Conservation (phyloP, 2,797 vertebrate genomes). For the Helicolenus hilgendorfi region DNA sequence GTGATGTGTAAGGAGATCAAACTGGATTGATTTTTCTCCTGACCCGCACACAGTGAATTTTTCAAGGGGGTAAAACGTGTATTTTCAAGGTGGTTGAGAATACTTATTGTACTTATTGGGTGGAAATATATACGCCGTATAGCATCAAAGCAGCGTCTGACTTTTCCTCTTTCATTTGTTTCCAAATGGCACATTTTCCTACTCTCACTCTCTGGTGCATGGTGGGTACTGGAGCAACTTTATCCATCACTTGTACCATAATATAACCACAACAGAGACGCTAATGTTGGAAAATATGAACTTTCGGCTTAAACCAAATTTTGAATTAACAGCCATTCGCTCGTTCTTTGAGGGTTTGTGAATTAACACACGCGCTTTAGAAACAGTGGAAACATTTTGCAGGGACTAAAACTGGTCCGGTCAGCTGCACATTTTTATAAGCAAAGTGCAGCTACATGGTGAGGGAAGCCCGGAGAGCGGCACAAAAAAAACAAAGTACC, state of each 20-base stretch:
- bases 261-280: slow-evolving; percentile 56
- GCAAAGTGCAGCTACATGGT: slow-evolving; percentile 49
- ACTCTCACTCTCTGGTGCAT: background rate
- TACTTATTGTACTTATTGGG: slow-evolving; percentile 11
- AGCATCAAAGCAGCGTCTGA: background rate
- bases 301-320: slow-evolving; percentile 53
- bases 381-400: slow-evolving; percentile 58
- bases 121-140: background rate
- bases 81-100: slow-evolving; percentile 38
- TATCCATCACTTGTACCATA: slow-evolving; percentile 48
- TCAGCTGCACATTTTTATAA: slow-evolving; percentile 38
- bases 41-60: background rate
- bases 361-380: slow-evolving; percentile 23
- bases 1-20: slow-evolving; percentile 50
- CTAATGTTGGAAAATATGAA: slow-evolving; percentile 68
- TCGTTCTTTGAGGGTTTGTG: slow-evolving; percentile 38
- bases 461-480: slow-evolving; percentile 56
- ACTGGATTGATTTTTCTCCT: slow-evolving; percentile 29
- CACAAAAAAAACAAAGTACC: slow-evolving; percentile 56
- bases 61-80: background rate
- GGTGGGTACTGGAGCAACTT: slow-evolving; percentile 25
- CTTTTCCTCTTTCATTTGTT: slow-evolving; percentile 18
- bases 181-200: slow-evolving; percentile 31
- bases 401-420: slow-evolving; percentile 2
- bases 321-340: slow-evolving; percentile 65